Base-by-base conservation (phyloP, 92 coral and sea anemone species). In the Zoanthus gigantus region DNA sequence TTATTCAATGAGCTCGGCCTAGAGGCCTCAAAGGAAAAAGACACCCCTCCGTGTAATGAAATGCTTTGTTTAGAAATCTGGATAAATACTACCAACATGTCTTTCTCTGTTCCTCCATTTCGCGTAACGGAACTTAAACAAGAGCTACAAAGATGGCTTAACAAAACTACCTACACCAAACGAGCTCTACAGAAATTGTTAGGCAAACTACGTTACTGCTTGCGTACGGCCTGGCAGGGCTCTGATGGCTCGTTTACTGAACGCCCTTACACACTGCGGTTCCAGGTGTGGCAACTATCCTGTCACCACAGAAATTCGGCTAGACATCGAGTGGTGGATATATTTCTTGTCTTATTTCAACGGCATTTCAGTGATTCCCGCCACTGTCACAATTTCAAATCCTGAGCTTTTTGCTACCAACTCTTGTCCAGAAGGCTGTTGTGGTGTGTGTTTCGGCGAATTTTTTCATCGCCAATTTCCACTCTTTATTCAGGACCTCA, bases 281-380 rank as follows among this genome's bases (percentile, higher is more conserved):
- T 14, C 72, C 72, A 66, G 30, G 56, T 66, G 72, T 32, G 72
- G 72, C 72, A 66, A 6, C 28, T 37, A 63, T 77, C 77, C 89
- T 0, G 58, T 87, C 57, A 31, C 74, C 48, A 56, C 76, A 30
- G 86, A 82, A 30, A 53, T 91, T 63, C 72, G 77, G 48, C 81
- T 69, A 2, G 89, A 91, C 86, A 87, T 91, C 7, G 10, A 87
- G 65, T 91, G 94, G 90, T 88, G 90, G 94, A 18, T 83, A 15
- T 72, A 47, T 31, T 81, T 86, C 44, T 79, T 91, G 31, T 23
- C 69, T 0, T 79, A 88, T 58, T 88, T 83, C 85, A 91, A 91
- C 61, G 89, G 87, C 52, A 50, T 88, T 50, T 91, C 87, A 2
- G 87, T 88, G 37, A 71, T 88, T 71, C 94, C 92, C 16, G 31